Evolutionary conservation across 1,140 invertebrate genomes (phyloP), one percentile per base, ranked within the genome.

Genomic region (Solenopsis invicta): DNA sequence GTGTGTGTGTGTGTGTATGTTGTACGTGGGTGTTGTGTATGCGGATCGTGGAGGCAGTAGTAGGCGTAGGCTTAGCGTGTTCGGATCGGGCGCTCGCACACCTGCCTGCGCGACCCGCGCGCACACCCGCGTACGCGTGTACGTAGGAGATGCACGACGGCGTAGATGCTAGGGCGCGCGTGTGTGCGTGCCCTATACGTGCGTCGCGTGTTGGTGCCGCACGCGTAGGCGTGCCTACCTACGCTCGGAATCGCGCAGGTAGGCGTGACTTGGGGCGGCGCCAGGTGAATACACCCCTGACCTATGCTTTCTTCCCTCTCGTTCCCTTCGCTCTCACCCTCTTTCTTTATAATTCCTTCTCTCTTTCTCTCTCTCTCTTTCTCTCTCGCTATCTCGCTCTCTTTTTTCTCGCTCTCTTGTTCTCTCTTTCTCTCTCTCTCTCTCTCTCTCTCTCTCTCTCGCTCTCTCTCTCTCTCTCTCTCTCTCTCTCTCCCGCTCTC

Each of bases 261-360:
- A 93, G 95, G 95, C 95, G 95, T 95, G 94, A 92, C 94, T 93
- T 94, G 89, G 94, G 94, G 94, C 94, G 95, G 95, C 88, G 93
- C 94, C 94, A 95, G 94, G 94, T 94, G 93, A 93, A 78, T 92
- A 92, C 93, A 90, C 93, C 92, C 92, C 94, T 95, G 94, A 95
- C 94, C 94, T 92, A 91, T 89, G 78, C 74, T 41, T 78, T 76
- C 84, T 69, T 84, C 86, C 64, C 80, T 78, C 77, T 74, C 85
- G 54, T 62, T 24, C 29, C 52, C 24, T 41, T 61, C 76, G 37
- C 54, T 69, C 54, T 61, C 16, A 48, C 8, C 62, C 50, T 71
- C 21, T 59, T 29, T 88, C 37, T 29, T 48, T 37, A n/a, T 18
- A 13, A 77, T 24, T 50, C 52, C 76, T 24, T 29, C 24, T 80